phyloP scores from a whole-genome alignment of 1,140 invertebrate species.

The Drosophila watanabei region DNA sequence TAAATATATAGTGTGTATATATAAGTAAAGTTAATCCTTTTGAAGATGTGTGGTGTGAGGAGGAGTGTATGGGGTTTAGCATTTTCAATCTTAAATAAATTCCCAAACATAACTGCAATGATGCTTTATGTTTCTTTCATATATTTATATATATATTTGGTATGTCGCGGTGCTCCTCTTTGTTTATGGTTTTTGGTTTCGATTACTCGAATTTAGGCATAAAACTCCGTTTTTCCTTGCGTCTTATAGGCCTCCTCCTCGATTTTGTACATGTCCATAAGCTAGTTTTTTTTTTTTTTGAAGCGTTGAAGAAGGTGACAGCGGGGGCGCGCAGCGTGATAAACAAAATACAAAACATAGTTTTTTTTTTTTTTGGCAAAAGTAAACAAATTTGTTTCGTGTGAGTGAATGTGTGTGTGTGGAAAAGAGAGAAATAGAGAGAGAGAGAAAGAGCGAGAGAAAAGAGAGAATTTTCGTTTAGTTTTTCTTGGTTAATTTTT shows the following conservation, averaged over 20 bases:
- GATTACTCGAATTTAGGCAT: conserved; percentile 88
- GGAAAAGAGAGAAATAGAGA: conserved; percentile 24
- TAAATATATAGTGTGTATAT: conserved; percentile 18
- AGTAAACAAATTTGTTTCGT: conserved; percentile 29
- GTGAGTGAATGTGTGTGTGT: conserved; percentile 21
- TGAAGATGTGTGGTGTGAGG: conserved; percentile 19
- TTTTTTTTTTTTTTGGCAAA: conserved; percentile 29
- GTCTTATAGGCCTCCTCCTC: conserved; percentile 97
- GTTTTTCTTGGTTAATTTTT: conserved; percentile 28
- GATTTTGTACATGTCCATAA: conserved; percentile 97
- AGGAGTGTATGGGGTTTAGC: conserved; percentile 35
- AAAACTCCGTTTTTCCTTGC: conserved; percentile 95
- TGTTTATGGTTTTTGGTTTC: conserved; percentile 6
- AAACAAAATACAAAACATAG: conserved; percentile 33
- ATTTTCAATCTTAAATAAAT: conserved; percentile 22
- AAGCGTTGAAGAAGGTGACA: conserved; percentile 49
- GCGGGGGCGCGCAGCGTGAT: conserved; percentile 51
- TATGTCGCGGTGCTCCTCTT: conserved; percentile 45
- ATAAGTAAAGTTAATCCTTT: conserved; percentile 35
- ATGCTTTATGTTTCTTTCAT: conserved; percentile 8
- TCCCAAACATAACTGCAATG: conserved; percentile 10
- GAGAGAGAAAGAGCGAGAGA: conserved; percentile 38
- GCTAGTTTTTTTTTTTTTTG: conserved; percentile 86
- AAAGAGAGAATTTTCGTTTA: conserved; percentile 25
- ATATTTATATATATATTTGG: conserved; percentile 10